Base-by-base conservation (phyloP, 2,113 vertebrate species). In the Dinomys branickii region DNA sequence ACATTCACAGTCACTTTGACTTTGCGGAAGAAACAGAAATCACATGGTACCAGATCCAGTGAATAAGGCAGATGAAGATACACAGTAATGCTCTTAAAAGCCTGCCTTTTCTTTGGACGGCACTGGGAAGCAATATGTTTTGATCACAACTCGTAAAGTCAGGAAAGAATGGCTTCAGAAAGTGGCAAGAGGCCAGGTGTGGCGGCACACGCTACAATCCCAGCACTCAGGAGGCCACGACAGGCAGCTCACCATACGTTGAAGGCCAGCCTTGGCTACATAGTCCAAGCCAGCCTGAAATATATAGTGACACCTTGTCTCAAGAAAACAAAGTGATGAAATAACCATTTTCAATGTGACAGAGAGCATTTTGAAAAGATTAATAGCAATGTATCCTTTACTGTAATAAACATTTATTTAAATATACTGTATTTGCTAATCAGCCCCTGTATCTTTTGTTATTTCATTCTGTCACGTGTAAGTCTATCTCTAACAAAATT, bases 401-500 rank as follows among this genome's bases (percentile, higher is more conserved):
- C 12, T 47, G 44, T 47, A 47, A 77, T 77, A 28, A 30, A 30
- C 28, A 28, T 47, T 77, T 75, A 75, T 26, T 77, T 77, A 47
- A 78, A 47, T 13, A 50, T 78, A 17, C 13, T 50, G 13, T 17
- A 78, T 50, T 78, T 78, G 41, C 14, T 47, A 2, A 78, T 50
- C 14, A 78, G 44, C 26, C 28, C 41, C 47, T 50, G 7, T 78
- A 44, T 17, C 30, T 88, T 13, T 63, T 88, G 17, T 61, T 75
- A 67, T n/a, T 80, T 89, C 75, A 90, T 59, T 58, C 22, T 77
- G 38, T 78, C 52, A 61, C 3, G 3, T 28, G 47, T 73, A 41
- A 91, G 50, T 71, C 16, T 84, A 73, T 90, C 87, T 92, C 75
- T 89, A 50, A 75, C 50, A 91, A 92, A 58, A 83, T 26, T 77